phyloP scores from a whole-genome alignment of 2,113 vertebrate species.

The Mixornis gularis region DNA sequence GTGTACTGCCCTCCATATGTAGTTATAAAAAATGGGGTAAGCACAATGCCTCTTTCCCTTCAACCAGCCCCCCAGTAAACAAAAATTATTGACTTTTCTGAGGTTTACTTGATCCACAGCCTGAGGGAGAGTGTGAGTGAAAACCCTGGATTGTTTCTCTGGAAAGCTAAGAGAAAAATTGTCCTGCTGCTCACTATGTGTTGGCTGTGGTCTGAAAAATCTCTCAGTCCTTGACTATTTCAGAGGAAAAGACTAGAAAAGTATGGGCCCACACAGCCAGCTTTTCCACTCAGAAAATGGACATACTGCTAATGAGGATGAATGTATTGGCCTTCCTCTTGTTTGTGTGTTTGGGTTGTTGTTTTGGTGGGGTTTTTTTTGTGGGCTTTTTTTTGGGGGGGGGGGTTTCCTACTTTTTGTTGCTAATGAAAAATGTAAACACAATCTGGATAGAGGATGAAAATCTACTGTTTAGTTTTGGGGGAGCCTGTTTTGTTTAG shows the following conservation, averaged over 20 bases:
- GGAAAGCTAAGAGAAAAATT: neutral
- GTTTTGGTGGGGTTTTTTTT: neutral
- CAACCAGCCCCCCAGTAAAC: neutral
- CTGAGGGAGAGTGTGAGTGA: neutral
- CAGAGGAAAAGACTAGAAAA: neutral
- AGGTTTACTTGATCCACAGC: neutral
- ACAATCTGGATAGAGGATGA: accelerated
- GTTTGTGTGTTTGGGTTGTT: neutral
- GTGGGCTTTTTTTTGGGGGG: too few relatives aligned
- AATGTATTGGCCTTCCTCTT: neutral
- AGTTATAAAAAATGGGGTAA: neutral
- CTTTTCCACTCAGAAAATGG: neutral
- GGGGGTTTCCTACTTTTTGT: neutral
- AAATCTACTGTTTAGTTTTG: neutral
- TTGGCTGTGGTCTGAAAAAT: neutral
- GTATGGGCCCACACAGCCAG: neutral
- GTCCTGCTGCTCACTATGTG: neutral
- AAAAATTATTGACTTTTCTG: neutral
- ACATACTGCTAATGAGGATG: neutral
- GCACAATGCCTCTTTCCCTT: neutral
- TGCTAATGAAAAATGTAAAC: neutral
- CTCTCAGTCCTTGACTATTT: neutral
- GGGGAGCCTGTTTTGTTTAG: neutral
- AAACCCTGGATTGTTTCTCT: neutral
- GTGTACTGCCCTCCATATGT: accelerated